phyloP scores from a whole-genome alignment of 2,113 vertebrate species.

The Chamaetylas fuelleborni region DNA sequence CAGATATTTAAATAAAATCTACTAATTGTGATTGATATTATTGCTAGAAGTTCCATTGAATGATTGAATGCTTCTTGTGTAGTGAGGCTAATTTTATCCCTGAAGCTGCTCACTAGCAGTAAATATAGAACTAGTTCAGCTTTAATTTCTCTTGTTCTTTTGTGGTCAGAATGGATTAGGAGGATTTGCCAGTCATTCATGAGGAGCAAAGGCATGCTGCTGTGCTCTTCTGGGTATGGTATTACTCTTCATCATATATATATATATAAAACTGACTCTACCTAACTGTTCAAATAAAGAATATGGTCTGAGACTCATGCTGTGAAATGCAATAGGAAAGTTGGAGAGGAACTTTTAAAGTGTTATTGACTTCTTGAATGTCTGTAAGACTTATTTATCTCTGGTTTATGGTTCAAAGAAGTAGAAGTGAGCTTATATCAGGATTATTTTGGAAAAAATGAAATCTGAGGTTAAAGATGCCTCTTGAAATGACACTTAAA shows the following conservation, averaged over 20 bases:
- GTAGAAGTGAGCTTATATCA: background rate
- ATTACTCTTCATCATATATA: background rate
- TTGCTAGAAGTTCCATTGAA: background rate
- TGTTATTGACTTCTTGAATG: background rate
- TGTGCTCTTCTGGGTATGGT: background rate
- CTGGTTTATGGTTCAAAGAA: background rate
- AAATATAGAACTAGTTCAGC: background rate
- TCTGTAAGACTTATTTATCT: background rate
- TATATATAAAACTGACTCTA: background rate
- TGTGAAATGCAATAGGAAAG: background rate
- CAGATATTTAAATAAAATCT: background rate
- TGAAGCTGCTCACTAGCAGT: background rate
- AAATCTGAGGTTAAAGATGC: background rate
- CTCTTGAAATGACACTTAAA: background rate
- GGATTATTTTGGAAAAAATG: background rate
- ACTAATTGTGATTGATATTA: background rate
- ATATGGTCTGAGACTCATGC: background rate
- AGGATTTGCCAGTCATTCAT: background rate
- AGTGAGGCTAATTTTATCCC: background rate
- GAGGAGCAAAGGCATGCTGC: background rate
- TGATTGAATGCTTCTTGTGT: background rate
- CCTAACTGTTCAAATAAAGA: background rate
- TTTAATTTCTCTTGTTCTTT: background rate
- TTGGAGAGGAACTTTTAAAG: background rate
- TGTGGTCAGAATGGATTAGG: background rate